phyloP scores from a whole-genome alignment of 1,140 invertebrate genomes.

The Cotesia glomerata region DNA sequence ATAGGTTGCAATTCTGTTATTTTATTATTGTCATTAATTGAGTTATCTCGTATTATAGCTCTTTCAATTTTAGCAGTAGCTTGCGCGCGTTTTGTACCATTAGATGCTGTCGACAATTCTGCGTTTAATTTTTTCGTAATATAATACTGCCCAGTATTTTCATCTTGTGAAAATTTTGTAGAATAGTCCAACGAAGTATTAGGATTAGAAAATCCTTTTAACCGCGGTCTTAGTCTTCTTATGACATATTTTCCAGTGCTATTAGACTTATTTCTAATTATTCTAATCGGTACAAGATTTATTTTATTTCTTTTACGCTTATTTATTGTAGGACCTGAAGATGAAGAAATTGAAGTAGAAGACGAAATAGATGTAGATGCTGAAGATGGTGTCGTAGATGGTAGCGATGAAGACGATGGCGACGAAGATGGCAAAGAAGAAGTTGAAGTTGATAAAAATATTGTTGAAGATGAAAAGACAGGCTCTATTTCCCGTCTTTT shows the following conservation, averaged over 20 bases:
- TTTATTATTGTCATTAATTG: background rate
- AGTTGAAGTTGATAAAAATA: background rate
- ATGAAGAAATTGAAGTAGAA: no score
- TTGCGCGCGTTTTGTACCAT: background rate
- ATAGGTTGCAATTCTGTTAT: background rate
- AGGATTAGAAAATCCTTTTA: background rate
- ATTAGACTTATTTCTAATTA: background rate
- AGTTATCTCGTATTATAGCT: background rate
- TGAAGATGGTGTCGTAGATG: no score
- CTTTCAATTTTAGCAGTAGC: slow-evolving; percentile 20
- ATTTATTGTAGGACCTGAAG: background rate
- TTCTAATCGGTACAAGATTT: background rate
- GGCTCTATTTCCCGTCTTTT: slow-evolving; percentile 2
- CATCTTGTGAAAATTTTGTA: background rate
- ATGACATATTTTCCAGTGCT: background rate
- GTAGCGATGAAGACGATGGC: no score
- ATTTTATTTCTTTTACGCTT: background rate
- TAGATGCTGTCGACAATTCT: background rate
- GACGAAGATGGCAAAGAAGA: background rate
- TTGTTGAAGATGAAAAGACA: background rate
- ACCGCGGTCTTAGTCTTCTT: slow-evolving; percentile 3
- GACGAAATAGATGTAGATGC: no score
- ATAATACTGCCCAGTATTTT: slow-evolving; percentile 13
- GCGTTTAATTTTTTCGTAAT: slow-evolving; percentile 26
- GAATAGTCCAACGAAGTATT: background rate